Evolutionary conservation across 2,888 invertebrate genomes (phyloP), one percentile per base, ranked within the genome.

Genomic region (Calameuta pallipes): DNA sequence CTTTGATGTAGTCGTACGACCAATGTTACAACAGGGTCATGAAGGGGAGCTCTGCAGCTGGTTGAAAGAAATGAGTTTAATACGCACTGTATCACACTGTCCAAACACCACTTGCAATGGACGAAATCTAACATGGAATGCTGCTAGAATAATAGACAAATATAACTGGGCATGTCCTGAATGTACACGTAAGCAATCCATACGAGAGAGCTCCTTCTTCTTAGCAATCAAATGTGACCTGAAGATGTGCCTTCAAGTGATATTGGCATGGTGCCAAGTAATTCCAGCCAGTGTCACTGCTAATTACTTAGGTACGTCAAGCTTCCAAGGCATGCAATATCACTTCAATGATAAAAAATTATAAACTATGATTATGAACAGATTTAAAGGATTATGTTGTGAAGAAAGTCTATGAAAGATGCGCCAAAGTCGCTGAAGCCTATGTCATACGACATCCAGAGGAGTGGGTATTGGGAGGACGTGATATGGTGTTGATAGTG

Each of bases 241-340:
- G 75, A 92, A 94, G 80, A 93, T 94, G 86, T 92, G 93, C 73
- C 90, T 95, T 79, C 94, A 94, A 87, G 90, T 94, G 15, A 93
- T 95, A 78, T 89, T 94, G 70, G 94, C 94, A 0, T 95, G 95
- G 95, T 94, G 94, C 89, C 94, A 95, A 84, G 93, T 94, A 87
- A 93, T 93, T n/a, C 93, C 94, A 69, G 87, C 92, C 11, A 92
- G 92, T 76, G 85, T 91, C 36, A 92, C 93, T 71, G 93, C 93
- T 30, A 91, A 92, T 82, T 91, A 93, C 85, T 93, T 95, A 90
- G 93, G 95, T 95, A 80, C 15, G 37, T 30, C 12, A 71, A 30
- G 56, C 68, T 77, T 75, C 75, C 35, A 76, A 75, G 68, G 36
- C n/a, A 31, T 56, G 34, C 2, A 70, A 31, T 56, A 33, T 56